Base-by-base conservation (phyloP, 2,113 vertebrate species). In the Aramus guarauna region DNA sequence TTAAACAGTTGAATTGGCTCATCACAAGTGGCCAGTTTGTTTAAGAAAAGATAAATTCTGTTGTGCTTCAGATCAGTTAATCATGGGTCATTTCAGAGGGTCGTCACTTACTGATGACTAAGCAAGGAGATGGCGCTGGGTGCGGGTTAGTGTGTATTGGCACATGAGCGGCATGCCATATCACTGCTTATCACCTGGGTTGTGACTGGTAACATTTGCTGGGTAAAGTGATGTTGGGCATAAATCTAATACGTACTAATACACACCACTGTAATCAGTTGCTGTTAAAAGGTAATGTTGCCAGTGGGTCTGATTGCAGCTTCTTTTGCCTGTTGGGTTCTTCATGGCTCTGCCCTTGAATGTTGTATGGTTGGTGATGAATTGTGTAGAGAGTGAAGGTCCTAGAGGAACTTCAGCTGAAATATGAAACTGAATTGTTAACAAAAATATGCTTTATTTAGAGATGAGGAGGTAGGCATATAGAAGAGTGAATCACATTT, bases 351-450 rank as follows among this genome's bases (percentile, higher is more conserved):
- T 88, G 32, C 21, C 39, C 75, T 78, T 80, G 34, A 26, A 26
- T 12, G 5, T 60, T 93, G 9, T 27, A 5, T 32, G 50, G 10
- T 24, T 77, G n/a, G 24, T 53, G 64, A 34, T 48, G 34, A 74
- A 67, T 77, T 66, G 32, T 36, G 36, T 68, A 14, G 34, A 23
- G 58, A 29, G 30, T 23, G 34, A 58, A 76, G 23, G 84, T 92
- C 56, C 73, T 84, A 20, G 50, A 85, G 47, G 56, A 89, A 52
- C 58, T 82, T 72, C 67, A 80, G 52, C 26, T 58, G 76, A 63
- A 86, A 67, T 45, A 36, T 47, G 77, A 87, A 89, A 75, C 50
- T 13, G 62, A 89, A 87, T 74, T 91, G 52, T 84, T 95, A 89
- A 87, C 34, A 63, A 52, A 89, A 82, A 23, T 32, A 63, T 64